Conservation (phyloP, 2,888 invertebrate species). For the Tholera decimalis region DNA sequence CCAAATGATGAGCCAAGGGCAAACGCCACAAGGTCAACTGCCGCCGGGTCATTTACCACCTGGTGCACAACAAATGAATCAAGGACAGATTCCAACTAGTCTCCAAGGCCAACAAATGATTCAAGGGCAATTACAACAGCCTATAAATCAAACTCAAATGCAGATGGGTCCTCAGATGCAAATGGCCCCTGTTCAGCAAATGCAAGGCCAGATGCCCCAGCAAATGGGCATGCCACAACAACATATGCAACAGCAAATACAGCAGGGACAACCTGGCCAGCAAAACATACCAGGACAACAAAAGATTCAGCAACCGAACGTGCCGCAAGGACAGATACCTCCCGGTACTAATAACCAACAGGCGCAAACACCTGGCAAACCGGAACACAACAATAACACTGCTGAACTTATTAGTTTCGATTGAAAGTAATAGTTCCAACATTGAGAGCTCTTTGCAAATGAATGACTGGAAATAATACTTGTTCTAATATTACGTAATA, state of each 20-base stretch:
- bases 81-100: constrained; percentile 60
- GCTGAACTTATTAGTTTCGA: constrained; percentile 96
- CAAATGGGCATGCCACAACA: constrained; percentile 72
- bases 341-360: constrained; percentile 66
- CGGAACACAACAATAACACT: constrained; percentile 90
- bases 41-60: constrained; percentile 58
- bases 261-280: constrained; percentile 65
- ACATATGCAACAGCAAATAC: constrained; percentile 59
- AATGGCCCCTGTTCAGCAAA: constrained; percentile 57
- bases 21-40: constrained; percentile 71
- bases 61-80: constrained; percentile 61
- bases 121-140: constrained; percentile 61
- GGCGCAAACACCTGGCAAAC: constrained; percentile 79
- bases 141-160: constrained; percentile 60
- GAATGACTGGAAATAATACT: constrained; percentile 71
- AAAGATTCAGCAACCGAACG: constrained; percentile 71
- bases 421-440: constrained; percentile 80
- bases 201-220: constrained; percentile 62
- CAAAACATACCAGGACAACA: constrained; percentile 69
- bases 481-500: constrained; percentile 64
- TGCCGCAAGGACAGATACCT: constrained; percentile 70
- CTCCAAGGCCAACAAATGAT: constrained; percentile 66
- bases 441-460: constrained; percentile 73
- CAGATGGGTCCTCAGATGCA: constrained; percentile 64
- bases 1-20: constrained; percentile 73